phyloP scores from a whole-genome alignment of 2,797 vertebrate genomes.

The Smutsia temminckii region DNA sequence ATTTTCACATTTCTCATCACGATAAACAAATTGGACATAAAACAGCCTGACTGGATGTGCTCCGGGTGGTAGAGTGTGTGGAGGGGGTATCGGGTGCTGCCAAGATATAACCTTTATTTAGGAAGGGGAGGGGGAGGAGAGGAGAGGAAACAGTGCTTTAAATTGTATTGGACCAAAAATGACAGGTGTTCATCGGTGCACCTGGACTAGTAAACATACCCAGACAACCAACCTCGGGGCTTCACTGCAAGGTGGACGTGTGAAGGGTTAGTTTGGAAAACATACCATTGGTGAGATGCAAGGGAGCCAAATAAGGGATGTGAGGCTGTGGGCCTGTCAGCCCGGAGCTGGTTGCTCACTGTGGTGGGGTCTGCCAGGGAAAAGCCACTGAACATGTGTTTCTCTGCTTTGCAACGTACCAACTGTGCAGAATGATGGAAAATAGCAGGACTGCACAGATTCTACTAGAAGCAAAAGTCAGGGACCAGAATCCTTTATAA shows the following conservation, averaged over 20 bases:
- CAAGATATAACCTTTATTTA: conserved; percentile 58
- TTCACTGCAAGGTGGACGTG: background rate
- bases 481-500: background rate
- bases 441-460: background rate
- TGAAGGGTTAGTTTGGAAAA: conserved; percentile 32
- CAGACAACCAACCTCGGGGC: background rate
- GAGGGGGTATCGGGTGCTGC: background rate
- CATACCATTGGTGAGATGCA: conserved; percentile 12
- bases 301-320: background rate
- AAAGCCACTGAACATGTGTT: conserved; percentile 36
- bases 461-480: background rate
- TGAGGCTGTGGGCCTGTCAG: conserved; percentile 23
- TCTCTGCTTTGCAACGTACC: background rate
- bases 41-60: conserved; percentile 42
- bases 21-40: conserved; percentile 73
- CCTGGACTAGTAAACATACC: background rate
- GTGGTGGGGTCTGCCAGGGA: background rate
- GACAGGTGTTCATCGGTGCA: background rate
- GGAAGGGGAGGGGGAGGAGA: background rate
- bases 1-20: conserved; percentile 66
- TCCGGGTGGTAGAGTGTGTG: background rate
- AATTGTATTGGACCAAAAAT: conserved; percentile 60
- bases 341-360: conserved; percentile 21
- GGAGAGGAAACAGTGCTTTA: conserved; percentile 15
- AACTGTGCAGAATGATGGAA: background rate